Conservation (phyloP, 2,888 invertebrate genomes). For the Petrolisthes manimaculis region DNA sequence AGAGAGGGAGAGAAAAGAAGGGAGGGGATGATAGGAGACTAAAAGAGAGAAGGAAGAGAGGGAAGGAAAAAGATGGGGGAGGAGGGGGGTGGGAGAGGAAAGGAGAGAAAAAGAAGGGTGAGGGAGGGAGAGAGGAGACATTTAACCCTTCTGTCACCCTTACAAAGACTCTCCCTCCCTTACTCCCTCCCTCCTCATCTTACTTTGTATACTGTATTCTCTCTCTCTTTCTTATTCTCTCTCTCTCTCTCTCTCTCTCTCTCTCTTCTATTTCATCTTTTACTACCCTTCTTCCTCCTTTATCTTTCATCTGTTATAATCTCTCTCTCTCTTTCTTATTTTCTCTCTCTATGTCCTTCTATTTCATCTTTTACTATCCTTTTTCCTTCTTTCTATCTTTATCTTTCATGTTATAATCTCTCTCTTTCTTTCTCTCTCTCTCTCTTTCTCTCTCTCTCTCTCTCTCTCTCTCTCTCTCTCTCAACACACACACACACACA, state of each 20-base stretch:
- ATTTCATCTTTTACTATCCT: not conserved
- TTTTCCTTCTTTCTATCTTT: not conserved
- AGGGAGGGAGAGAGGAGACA: not conserved
- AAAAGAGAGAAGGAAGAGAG: not conserved
- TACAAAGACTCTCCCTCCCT: not conserved
- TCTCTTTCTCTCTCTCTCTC: not conserved
- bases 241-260: slow-evolving; percentile 9
- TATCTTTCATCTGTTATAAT: not conserved
- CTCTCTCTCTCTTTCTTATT: not conserved
- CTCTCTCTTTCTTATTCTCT: slow-evolving; percentile 17
- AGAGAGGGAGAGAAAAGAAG: not conserved
- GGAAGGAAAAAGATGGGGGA: not conserved
- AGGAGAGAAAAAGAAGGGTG: not conserved
- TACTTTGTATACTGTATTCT: not conserved
- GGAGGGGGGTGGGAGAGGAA: not conserved
- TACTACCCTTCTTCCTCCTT: not conserved
- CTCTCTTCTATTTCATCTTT: not conserved
- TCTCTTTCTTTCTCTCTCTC: not conserved
- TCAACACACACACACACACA: not conserved
- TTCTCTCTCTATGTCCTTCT: not conserved
- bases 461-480: not conserved
- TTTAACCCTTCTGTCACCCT: not conserved
- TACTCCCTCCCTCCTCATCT: not conserved
- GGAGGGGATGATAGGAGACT: not conserved
- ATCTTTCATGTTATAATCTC: not conserved